A percentile compares a stretch with the other conserved stretches of the same genome.
Evolutionary conservation across 2,113 vertebrate species (phyloP).

Genomic region (Pipa parva): DNA sequence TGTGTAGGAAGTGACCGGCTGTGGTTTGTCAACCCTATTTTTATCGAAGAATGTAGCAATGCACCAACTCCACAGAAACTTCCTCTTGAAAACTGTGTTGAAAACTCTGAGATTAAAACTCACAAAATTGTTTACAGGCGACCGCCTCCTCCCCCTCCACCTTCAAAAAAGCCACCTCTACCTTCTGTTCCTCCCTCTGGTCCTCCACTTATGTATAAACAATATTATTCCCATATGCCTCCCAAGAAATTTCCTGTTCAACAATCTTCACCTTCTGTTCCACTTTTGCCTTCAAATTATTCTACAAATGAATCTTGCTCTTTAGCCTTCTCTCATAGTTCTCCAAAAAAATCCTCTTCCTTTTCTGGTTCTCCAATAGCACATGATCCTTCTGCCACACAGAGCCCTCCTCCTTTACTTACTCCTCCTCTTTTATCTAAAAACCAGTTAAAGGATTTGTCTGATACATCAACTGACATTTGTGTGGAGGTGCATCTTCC

Average conservation of each 20-base stretch:
- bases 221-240: neutral
- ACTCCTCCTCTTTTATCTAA: slow-evolving; percentile 11
- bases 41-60: slow-evolving; percentile 71
- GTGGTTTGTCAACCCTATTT: slow-evolving; percentile 84
- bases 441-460: slow-evolving; percentile 36
- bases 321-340: neutral
- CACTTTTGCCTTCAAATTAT: neutral
- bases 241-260: neutral
- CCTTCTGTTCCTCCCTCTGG: slow-evolving; percentile 1
- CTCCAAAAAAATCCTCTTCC: neutral
- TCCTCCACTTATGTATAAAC: neutral
- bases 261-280: neutral
- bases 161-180: slow-evolving; percentile 35
- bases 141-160: slow-evolving; percentile 67
- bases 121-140: slow-evolving; percentile 57
- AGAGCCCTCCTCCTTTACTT: neutral
- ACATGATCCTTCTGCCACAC: neutral
- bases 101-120: slow-evolving; percentile 34
- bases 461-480: slow-evolving; percentile 41
- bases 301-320: neutral
- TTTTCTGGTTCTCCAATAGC: neutral
- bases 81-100: slow-evolving; percentile 53
- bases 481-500: slow-evolving; percentile 38
- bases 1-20: slow-evolving; percentile 64
- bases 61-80: slow-evolving; percentile 40